Evolutionary conservation across 1,140 invertebrate genomes (phyloP).

Genomic region (Panagrolaimus sp.): DNA sequence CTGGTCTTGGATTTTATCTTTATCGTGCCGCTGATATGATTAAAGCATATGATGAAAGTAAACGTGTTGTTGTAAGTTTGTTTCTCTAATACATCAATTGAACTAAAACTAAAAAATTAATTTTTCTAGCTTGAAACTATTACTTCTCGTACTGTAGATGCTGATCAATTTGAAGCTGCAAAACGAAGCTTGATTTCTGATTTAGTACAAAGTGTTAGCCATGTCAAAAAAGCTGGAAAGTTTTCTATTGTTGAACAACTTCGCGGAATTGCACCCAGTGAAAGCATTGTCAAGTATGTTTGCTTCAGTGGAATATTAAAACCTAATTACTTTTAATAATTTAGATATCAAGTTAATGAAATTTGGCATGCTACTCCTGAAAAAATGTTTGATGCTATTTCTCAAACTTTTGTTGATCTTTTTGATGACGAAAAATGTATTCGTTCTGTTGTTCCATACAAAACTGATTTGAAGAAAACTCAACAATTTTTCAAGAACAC

Average conservation of each 20-base stretch:
- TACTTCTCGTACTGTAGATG: slow-evolving; percentile 67
- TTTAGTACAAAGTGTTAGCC: slow-evolving; percentile 74
- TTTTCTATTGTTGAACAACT: slow-evolving; percentile 72
- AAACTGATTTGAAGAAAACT: neutral
- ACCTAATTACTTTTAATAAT: neutral
- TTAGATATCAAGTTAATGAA: neutral
- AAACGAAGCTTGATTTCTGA: slow-evolving; percentile 78
- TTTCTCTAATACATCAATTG: slow-evolving; percentile 30
- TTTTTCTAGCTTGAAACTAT: slow-evolving; percentile 69
- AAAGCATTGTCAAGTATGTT: neutral
- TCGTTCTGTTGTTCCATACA: slow-evolving; percentile 7
- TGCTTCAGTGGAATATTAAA: neutral
- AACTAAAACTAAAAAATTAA: too few species aligned
- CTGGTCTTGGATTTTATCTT: slow-evolving; percentile 70
- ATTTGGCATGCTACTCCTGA: neutral
- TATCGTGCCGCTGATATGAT: slow-evolving; percentile 72
- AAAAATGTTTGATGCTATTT: neutral
- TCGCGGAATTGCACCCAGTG: slow-evolving; percentile 51
- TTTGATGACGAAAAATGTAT: slow-evolving; percentile 10
- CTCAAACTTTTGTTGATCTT: slow-evolving; percentile 15
- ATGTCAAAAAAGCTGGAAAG: slow-evolving; percentile 69
- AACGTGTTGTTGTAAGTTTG: slow-evolving; percentile 70
- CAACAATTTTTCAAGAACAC: neutral
- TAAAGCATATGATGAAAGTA: slow-evolving; percentile 72
- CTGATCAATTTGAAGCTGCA: slow-evolving; percentile 73